Base-by-base conservation (phyloP, 2,113 vertebrate species). In the Ochotona curzoniae region DNA sequence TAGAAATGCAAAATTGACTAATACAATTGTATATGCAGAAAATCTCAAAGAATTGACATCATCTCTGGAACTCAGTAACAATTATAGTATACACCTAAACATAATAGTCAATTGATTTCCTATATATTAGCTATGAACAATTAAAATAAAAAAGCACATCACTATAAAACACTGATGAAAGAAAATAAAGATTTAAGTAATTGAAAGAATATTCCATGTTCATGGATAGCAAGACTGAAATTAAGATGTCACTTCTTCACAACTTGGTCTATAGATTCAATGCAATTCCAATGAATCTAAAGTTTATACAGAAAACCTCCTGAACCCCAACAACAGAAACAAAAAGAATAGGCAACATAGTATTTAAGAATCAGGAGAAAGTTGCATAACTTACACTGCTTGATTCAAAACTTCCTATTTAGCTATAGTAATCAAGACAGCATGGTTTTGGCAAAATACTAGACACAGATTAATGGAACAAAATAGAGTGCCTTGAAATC, bases 351-450 rank as follows among this genome's bases (percentile, higher is more conserved):
- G 75, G 47, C 54, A 92, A 25, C 49, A 86, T 21, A 66, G 38
- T 79, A 92, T 66, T 82, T n/a, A 92, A 54, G 70, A 93, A 83
- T 69, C 70, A 83, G 44, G 89, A 82, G 15, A 90, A 92, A 96
- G 54, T 66, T 51, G 67, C 76, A 85, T 51, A 38, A 35, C 44
- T 75, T 30, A 64, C 23, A 64, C 18, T 32, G 60, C 47, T 80
- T 61, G 47, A 88, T 88, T 91, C 5, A 83, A 93, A 49, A 84
- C 64, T 90, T 84, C 66, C 12, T 78, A 96, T 60, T 87, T 80
- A 83, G 66, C 5, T 80, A 87, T 11, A 83, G 67, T 49, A 92
- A 90, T 70, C 4, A 82, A 92, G 69, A 82, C 5, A 87, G 38
- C 26, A 21, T 80, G 18, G 17, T 90, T 84, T 8, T 95, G 71